These are phyloP conservation scores for Bombycilla garrulus DNA, from an alignment of 2,113 vertebrate species.

Conservation along the genomic window DNA sequence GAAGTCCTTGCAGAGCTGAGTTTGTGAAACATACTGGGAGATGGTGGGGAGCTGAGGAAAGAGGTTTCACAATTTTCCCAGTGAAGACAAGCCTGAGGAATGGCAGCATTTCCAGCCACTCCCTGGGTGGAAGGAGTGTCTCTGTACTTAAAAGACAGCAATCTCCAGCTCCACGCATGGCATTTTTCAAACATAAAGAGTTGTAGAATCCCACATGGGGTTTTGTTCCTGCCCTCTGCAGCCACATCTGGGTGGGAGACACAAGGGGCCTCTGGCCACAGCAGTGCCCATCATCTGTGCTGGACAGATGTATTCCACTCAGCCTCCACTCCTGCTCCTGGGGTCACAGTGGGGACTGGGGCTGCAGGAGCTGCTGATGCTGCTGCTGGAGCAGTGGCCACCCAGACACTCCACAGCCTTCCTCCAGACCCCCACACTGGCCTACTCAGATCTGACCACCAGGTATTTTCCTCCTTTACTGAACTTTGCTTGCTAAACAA, in stretches of 20 bases:
- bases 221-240: background rate
- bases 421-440: rapidly evolving
- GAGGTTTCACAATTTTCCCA: background rate
- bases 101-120: background rate
- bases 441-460: background rate
- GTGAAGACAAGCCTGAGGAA: background rate
- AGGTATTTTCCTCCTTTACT: background rate
- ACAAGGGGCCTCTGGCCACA: too few species aligned
- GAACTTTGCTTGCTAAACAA: background rate
- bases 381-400: background rate
- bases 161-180: background rate
- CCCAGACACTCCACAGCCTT: background rate
- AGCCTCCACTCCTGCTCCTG: background rate
- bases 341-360: background rate
- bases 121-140: background rate
- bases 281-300: background rate
- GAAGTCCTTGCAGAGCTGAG: background rate
- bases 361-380: background rate
- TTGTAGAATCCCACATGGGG: rapidly evolving
- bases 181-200: background rate
- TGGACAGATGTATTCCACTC: rapidly evolving
- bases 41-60: background rate
- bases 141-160: background rate
- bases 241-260: background rate
- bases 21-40: background rate